Evolutionary conservation across 2,797 vertebrate species (phyloP), one percentile per base, ranked within the genome.

Genomic region (Poecilia gillii): DNA sequence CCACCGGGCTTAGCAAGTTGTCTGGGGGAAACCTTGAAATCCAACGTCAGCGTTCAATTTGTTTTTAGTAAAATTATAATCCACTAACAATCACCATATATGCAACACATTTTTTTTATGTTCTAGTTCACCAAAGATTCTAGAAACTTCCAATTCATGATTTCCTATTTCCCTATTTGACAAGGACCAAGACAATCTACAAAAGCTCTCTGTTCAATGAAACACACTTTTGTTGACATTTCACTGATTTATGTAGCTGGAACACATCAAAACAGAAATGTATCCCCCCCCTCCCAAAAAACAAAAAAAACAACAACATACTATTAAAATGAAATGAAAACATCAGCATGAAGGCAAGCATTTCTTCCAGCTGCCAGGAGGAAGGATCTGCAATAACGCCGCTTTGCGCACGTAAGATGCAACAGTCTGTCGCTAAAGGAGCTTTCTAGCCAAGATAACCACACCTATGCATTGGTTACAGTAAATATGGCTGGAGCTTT

Each of bases 261-360:
- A 23, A 51, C 20, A 23, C 6, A 51, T 23, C 6, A 51, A 51
- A 51, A 51, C 49, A 8, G 49, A 51, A 51, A 51, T 51, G 0
- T 23, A 51, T 18, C 18, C 6, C 47, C 2, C 47, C 0, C 0
- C 14, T 0, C 39, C 14, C 47, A 0, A 20, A 51, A 45, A 12
- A 45, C n/a, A 45, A 12, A 2, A 11, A 6, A 23, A 51, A 7
- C 49, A 51, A 51, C 6, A 51, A 51, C 6, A 51, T 51, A 23
- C 2, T 8, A 51, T 23, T 51, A 23, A 51, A 23, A 51, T 23
- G 20, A 51, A 23, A 51, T 51, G 49, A 51, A 51, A 51, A 51
- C 3, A 57, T n/a, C 55, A 57, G 11, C 55, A 28, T 2, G 55
- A 13, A 57, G 4, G 4, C 55, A 57, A 28, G n/a, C n/a, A 28